These are phyloP conservation scores for Drosophila colorata DNA, from an alignment of 2,888 invertebrate species.

Conservation along the genomic window DNA sequence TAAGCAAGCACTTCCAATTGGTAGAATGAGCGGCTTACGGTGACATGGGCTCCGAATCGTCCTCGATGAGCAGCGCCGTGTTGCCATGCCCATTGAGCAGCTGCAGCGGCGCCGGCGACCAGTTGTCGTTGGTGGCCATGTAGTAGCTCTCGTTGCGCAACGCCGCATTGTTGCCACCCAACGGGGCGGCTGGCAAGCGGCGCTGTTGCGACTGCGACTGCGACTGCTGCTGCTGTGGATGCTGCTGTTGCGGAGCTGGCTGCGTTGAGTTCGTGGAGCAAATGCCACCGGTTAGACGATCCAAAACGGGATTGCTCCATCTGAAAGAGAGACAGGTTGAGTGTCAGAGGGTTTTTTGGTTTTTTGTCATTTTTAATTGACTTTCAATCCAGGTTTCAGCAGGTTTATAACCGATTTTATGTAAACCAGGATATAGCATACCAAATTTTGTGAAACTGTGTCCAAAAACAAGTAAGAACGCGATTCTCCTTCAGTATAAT, in stretches of 20 bases:
- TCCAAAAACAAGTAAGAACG: too few relatives aligned
- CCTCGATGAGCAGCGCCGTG: slow-evolving; percentile 88
- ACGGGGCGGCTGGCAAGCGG: slow-evolving; percentile 47
- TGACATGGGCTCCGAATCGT: slow-evolving; percentile 86
- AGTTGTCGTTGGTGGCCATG: slow-evolving; percentile 90
- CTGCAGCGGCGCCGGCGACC: slow-evolving; percentile 86
- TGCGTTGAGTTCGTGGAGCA: slow-evolving; percentile 85
- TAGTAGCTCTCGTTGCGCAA: slow-evolving; percentile 97
- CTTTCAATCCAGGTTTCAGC: background rate
- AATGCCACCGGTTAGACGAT: slow-evolving; percentile 91
- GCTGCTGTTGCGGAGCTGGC: slow-evolving; percentile 75
- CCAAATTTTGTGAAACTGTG: too few relatives aligned
- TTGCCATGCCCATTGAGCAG: slow-evolving; percentile 81
- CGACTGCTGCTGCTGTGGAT: slow-evolving; percentile 8
- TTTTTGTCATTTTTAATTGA: background rate
- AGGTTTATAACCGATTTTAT: too few relatives aligned
- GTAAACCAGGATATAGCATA: too few relatives aligned
- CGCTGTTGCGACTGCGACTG: slow-evolving; percentile 40
- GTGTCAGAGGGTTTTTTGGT: background rate
- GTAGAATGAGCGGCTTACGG: slow-evolving; percentile 82
- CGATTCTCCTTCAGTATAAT: too few relatives aligned
- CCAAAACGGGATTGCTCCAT: slow-evolving; percentile 93
- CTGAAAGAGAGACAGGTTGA: slow-evolving; percentile 34
- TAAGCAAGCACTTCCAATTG: too few relatives aligned
- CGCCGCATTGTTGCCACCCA: slow-evolving; percentile 48